phyloP scores from a whole-genome alignment of 1,140 invertebrate species.

The Drosophila triauraria region DNA sequence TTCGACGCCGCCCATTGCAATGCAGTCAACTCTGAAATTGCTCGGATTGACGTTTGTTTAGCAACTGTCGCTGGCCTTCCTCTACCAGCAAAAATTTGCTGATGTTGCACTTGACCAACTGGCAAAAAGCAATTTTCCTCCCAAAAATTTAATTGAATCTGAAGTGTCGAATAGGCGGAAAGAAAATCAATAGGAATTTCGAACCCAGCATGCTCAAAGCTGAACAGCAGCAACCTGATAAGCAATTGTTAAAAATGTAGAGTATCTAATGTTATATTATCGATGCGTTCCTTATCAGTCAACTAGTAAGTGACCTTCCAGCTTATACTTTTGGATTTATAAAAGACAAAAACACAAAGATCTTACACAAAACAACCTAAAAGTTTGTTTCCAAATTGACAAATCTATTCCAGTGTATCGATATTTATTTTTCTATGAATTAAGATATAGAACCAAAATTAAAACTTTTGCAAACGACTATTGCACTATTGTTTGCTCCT shows the following conservation, averaged over 20 bases:
- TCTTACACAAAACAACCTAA: too few species aligned
- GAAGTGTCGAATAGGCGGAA: slow-evolving; percentile 58
- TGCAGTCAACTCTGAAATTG: slow-evolving; percentile 71
- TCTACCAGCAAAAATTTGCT: slow-evolving; percentile 35
- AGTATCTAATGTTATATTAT: background rate
- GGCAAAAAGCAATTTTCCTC: slow-evolving; percentile 40
- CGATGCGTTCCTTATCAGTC: background rate
- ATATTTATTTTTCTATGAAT: too few species aligned
- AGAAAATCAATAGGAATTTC: slow-evolving; percentile 32
- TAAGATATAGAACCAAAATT: too few species aligned
- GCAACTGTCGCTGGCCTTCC: slow-evolving; percentile 52
- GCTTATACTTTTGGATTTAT: background rate
- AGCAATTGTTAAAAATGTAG: background rate
- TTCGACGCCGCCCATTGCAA: slow-evolving; percentile 28
- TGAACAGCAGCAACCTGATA: background rate
- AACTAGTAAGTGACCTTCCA: background rate
- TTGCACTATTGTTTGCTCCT: too few species aligned
- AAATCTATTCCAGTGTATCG: too few species aligned
- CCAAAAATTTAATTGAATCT: slow-evolving; percentile 67
- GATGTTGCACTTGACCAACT: slow-evolving; percentile 55
- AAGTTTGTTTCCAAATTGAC: too few species aligned
- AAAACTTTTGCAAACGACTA: too few species aligned
- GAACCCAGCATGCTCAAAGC: background rate
- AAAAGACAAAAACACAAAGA: background rate
- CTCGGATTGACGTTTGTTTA: slow-evolving; percentile 64